These are phyloP conservation scores for Hypomecis punctinalis DNA, from an alignment of 2,888 invertebrate species.

Conservation along the genomic window DNA sequence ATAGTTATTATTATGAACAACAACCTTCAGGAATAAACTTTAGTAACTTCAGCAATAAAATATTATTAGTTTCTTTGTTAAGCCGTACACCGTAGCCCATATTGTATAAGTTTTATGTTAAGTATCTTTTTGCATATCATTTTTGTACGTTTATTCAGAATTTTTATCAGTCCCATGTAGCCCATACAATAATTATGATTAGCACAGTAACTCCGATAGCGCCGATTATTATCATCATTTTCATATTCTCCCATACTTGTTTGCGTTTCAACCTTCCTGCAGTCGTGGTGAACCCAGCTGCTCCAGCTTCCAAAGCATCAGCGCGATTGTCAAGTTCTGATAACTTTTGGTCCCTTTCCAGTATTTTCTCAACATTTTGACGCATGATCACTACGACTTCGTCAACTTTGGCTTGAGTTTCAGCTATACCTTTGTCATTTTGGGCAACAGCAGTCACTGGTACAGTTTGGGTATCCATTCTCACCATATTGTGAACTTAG, in stretches of 20 bases:
- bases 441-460: conserved; percentile 67
- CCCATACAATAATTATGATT: conserved; percentile 92
- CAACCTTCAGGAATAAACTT: too few relatives aligned
- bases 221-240: conserved; percentile 97
- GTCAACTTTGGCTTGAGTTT: conserved; percentile 82
- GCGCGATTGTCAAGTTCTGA: conserved; percentile 97
- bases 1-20: too few relatives aligned
- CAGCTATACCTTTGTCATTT: conserved; percentile 80
- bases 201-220: conserved; percentile 92
- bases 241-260: conserved; percentile 98
- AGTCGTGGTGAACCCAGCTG: conserved; percentile 87
- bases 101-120: too few relatives aligned
- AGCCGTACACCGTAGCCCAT: too few relatives aligned
- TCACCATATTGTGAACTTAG: conserved; percentile 1
- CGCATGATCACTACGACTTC: conserved; percentile 97
- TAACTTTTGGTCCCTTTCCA: conserved; percentile 97
- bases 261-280: conserved; percentile 97
- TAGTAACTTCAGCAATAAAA: too few relatives aligned
- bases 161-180: conserved; percentile 57
- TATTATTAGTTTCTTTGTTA: too few relatives aligned
- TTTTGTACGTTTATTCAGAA: neutral
- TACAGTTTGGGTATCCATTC: conserved; percentile 8
- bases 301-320: conserved; percentile 97
- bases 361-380: conserved; percentile 97
- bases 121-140: neutral